Evolutionary conservation across 2,797 vertebrate species (phyloP).

Genomic region (Kryptopterus vitreolus): DNA sequence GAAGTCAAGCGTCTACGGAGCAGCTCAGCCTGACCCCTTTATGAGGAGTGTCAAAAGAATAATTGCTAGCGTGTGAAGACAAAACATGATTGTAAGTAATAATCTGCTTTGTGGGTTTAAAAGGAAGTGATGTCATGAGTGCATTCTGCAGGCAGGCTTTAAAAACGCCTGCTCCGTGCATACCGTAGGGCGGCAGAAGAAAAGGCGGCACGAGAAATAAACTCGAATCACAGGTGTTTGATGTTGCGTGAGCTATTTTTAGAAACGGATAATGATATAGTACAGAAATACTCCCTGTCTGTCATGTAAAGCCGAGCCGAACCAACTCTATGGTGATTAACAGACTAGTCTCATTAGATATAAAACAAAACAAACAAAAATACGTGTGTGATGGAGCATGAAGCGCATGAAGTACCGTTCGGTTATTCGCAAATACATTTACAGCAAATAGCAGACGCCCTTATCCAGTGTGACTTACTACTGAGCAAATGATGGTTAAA

Average conservation of each 20-base stretch:
- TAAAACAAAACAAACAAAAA: not conserved
- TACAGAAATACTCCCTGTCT: not conserved
- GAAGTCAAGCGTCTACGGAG: slow-evolving; percentile 42
- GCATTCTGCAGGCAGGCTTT: not conserved
- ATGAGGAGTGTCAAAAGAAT: not conserved
- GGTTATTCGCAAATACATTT: no score
- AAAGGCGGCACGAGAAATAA: not conserved
- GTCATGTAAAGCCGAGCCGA: not conserved
- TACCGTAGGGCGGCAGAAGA: not conserved
- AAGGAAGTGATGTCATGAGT: not conserved
- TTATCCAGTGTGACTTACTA: no score
- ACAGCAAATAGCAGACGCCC: no score
- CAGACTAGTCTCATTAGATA: not conserved
- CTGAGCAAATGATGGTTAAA: no score
- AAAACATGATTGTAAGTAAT: not conserved
- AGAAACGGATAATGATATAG: not conserved
- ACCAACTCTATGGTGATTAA: not conserved
- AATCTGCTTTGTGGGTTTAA: not conserved
- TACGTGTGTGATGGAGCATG: no score
- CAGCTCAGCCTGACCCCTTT: not conserved
- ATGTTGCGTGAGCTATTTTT: not conserved
- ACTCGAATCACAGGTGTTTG: not conserved
- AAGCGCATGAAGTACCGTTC: no score
- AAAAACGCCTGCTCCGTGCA: not conserved
- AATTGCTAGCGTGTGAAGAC: not conserved